A percentile compares a stretch with the other conserved stretches of the same genome.
phyloP scores from a whole-genome alignment of 2,113 vertebrate species.

The Python bivittatus region DNA sequence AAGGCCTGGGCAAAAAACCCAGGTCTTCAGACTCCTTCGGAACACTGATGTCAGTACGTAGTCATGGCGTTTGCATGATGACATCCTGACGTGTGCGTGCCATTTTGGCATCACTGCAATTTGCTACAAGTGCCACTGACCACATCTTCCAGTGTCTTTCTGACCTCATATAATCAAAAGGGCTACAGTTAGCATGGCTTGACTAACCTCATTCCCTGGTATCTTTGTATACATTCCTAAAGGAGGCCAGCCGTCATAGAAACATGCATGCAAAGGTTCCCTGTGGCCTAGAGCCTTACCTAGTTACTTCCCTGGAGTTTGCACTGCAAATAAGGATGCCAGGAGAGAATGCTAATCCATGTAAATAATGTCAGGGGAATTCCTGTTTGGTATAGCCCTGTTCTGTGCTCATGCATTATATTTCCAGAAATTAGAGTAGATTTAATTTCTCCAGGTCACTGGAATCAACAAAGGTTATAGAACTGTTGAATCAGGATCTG shows the following conservation, averaged over 20 bases:
- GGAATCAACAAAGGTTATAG: neutral
- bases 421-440: too few species aligned
- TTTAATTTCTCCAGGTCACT: neutral
- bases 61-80: neutral
- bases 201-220: neutral
- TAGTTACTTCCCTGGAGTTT: neutral
- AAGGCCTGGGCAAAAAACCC: neutral
- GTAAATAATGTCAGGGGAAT: neutral
- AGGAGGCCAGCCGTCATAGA: neutral
- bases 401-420: neutral
- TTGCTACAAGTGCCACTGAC: neutral
- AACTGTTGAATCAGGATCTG: neutral
- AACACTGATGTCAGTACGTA: neutral
- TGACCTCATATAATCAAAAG: neutral
- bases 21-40: neutral
- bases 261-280: neutral
- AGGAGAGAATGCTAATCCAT: neutral
- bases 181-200: neutral
- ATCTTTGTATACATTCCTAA: neutral
- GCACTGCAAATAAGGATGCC: neutral
- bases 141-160: neutral
- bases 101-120: neutral
- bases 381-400: too few species aligned
- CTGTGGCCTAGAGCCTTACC: neutral
- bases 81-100: neutral